A percentile compares a stretch with the other conserved stretches of the same genome.
These are phyloP conservation scores for Amiota communis DNA, from an alignment of 2,888 invertebrate genomes.

Conservation along the genomic window DNA sequence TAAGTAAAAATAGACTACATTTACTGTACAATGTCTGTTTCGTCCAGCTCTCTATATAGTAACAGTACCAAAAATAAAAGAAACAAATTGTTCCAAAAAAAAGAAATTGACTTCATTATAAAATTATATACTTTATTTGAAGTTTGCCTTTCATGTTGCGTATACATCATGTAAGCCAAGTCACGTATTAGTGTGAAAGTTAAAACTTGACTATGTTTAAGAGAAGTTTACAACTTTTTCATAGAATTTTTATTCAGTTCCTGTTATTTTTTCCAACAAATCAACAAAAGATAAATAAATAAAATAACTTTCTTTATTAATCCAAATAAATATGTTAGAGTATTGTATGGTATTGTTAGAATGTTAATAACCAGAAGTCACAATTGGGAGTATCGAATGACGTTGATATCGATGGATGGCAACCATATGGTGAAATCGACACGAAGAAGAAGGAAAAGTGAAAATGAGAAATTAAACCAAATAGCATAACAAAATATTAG, in stretches of 20 bases:
- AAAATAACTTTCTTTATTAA: too few species aligned
- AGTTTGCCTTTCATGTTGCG: conserved; percentile 3
- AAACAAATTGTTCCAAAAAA: not conserved
- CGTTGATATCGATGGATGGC: too few species aligned
- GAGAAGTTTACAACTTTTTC: conserved; percentile 10
- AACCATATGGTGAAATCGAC: too few species aligned
- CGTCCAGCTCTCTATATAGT: not conserved
- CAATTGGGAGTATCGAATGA: too few species aligned
- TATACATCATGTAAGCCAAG: conserved; percentile 6
- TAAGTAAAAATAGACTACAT: not conserved
- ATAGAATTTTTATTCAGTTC: not conserved
- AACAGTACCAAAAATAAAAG: not conserved
- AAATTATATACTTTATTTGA: conserved; percentile 22
- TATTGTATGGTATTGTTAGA: too few species aligned
- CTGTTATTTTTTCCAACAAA: not conserved
- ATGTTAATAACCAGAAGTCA: too few species aligned
- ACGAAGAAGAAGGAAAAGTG: too few species aligned
- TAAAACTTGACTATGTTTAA: not conserved
- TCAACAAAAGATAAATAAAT: too few species aligned
- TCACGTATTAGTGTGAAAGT: not conserved
- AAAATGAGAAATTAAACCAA: too few species aligned
- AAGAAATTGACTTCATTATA: conserved; percentile 21
- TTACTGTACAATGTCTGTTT: not conserved
- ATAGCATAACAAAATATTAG: too few species aligned
- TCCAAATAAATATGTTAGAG: too few species aligned